phyloP scores from a whole-genome alignment of 2,113 vertebrate genomes.

The Sceloporus undulatus region DNA sequence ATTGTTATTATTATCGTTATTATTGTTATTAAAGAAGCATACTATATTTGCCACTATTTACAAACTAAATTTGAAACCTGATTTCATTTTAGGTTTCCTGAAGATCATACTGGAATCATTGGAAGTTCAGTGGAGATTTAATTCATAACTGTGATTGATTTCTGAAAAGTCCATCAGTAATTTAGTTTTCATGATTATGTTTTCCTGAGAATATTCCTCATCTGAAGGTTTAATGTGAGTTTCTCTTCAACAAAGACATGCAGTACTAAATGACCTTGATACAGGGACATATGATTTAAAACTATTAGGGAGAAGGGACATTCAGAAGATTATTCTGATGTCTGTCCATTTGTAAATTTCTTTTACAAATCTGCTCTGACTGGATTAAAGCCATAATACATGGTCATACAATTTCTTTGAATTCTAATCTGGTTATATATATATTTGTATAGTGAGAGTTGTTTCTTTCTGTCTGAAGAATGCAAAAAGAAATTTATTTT shows the following conservation, averaged over 20 bases:
- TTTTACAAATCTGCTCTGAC: constrained; percentile 56
- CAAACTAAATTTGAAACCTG: constrained; percentile 24
- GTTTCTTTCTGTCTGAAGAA: constrained; percentile 27
- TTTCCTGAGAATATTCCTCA: constrained; percentile 57
- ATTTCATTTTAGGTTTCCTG: constrained; percentile 25
- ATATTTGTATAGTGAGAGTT: constrained; percentile 21
- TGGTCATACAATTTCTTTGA: constrained; percentile 40
- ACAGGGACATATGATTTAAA: constrained; percentile 23
- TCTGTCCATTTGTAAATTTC: constrained; percentile 53
- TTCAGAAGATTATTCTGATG: constrained; percentile 49
- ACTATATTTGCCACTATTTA: neutral
- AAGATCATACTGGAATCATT: neutral
- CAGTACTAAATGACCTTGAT: constrained; percentile 56
- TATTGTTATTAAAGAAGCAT: too few species aligned
- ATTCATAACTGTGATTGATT: constrained; percentile 63
- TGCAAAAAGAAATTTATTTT: neutral
- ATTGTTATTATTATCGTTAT: constrained; percentile 13
- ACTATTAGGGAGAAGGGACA: constrained; percentile 39
- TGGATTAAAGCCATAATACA: constrained; percentile 45
- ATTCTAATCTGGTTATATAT: constrained; percentile 54
- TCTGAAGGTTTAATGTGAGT: constrained; percentile 61
- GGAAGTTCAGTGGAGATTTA: constrained; percentile 58
- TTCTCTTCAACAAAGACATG: constrained; percentile 52
- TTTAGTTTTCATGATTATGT: constrained; percentile 63
- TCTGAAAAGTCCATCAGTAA: constrained; percentile 62